phyloP scores from a whole-genome alignment of 2,113 vertebrate genomes.

The Sinocyclocheilus rhinocerous region DNA sequence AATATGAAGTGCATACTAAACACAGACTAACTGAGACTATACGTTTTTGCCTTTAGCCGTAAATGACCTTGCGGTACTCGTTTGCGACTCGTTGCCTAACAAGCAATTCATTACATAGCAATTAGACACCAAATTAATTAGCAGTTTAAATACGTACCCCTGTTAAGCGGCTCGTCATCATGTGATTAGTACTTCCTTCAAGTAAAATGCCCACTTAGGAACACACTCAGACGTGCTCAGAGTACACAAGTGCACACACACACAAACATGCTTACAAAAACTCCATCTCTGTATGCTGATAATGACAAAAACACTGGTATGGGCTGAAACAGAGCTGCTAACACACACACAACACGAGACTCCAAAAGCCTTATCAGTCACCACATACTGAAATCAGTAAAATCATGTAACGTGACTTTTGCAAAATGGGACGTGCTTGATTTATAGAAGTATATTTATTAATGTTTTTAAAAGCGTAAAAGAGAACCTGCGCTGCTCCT shows the following conservation, averaged over 20 bases:
- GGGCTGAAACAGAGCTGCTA: conserved; percentile 12
- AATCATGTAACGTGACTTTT: no score
- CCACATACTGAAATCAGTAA: background rate
- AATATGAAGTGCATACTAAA: background rate
- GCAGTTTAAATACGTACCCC: conserved; percentile 22
- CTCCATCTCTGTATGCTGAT: background rate
- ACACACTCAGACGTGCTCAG: background rate
- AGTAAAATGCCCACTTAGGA: conserved; percentile 21
- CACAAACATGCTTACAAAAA: background rate
- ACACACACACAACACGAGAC: conserved; percentile 4
- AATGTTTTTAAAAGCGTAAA: no score
- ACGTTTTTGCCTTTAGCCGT: background rate
- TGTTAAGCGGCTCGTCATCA: conserved; percentile 26
- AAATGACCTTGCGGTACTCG: conserved; percentile 12
- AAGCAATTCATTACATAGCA: conserved; percentile 37
- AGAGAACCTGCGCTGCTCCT: no score
- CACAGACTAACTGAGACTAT: background rate
- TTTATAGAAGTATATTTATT: no score
- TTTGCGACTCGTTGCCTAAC: conserved; percentile 6
- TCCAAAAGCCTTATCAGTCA: conserved; percentile 27
- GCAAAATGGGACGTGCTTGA: no score
- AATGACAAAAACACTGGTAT: background rate
- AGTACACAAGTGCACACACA: background rate
- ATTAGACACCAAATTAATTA: conserved; percentile 43
- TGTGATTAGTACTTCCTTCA: conserved; percentile 25